Evolutionary conservation across 1,140 invertebrate species (phyloP), one percentile per base, ranked within the genome.

Genomic region (Ceratina japonica): DNA sequence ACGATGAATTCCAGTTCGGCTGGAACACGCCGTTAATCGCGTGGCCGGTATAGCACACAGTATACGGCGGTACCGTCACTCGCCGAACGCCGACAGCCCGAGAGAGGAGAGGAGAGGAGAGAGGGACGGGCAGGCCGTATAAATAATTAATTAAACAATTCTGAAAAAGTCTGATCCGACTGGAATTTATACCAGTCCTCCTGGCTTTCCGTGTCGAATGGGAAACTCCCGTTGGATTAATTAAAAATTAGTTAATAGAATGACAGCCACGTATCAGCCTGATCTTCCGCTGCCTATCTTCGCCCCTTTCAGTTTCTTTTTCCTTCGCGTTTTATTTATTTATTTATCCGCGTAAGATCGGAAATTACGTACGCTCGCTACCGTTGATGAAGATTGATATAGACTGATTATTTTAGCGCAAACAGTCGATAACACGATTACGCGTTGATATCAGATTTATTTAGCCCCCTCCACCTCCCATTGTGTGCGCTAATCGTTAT

Each of bases 71-170:
- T 44, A 56, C 56, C 72, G 72, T 65, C 54, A 31, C 66, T 76
- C 65, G 22, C 5, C 5, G 54, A 56, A n/a, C 15, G n/a, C n/a
- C 54, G 54, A 16, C 54, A 56, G 54, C 5, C n/a, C 1, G 15
- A 0, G 22, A n/a, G n/a, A n/a, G n/a, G n/a, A n/a, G n/a, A n/a
- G n/a, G n/a, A n/a, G n/a, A n/a, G n/a, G n/a, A 31, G 51, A 62
- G 10, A 15, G 44, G 51, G 37, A 24, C 59, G 8, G 22, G 2
- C 18, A 15, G 44, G n/a, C 31, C 18, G 61, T 49, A 64, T 78
- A 78, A 78, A 78, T 72, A 78, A 64, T 54, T 78, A 72, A 78
- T 78, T 78, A 78, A 72, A 78, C 49, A 78, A 64, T 78, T 16
- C 49, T 27, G 49, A 56, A 76, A 76, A 70, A 61, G 56, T 76